Base-by-base conservation (phyloP, 2,888 invertebrate genomes). In the Tethea ocularis region DNA sequence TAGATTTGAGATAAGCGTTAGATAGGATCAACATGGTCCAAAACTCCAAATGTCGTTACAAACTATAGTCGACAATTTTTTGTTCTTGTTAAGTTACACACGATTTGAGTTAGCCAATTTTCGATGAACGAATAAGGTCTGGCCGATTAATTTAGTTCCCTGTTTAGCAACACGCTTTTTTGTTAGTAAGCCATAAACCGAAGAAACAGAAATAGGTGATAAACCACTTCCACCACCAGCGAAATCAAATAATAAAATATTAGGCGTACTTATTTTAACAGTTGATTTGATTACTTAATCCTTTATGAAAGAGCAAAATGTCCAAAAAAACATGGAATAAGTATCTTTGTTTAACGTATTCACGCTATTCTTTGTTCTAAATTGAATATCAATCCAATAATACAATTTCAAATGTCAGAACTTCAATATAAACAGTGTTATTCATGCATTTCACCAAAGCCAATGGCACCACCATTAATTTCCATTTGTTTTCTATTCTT, bases 401-500 rank as follows among this genome's bases (percentile, higher is more conserved):
- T 29, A 2, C 1, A 29, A 29, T 6, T 17, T 41, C n/a, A 17
- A 41, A 41, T 41, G 41, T 41, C 17, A 41, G 41, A 41, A 41
- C 41, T 17, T 17, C n/a, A 41, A 17, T 17, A 38, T 38, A 38
- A n/a, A 3, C n/a, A 7, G 17, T 17, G 2, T 5, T 71, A 68
- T 69, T 66, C 64, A 67, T 68, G 62, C 64, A 61, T 64, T 61
- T 61, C 59, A 63, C 54, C 57, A 57, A 17, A 59, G 62, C 52
- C 54, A 64, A 64, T 60, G 61, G 57, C 57, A 55, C 51, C 24
- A 36, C 57, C 57, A 62, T 62, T 56, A 63, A 65, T 68, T 70
- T 69, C 61, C 52, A 67, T 74, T 69, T 59, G 58, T 56, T 69
- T 68, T 64, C 66, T 73, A 72, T 72, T 71, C 61, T 59, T 67